phyloP scores from a whole-genome alignment of 2,113 vertebrate genomes.

The Leiothrix lutea region DNA sequence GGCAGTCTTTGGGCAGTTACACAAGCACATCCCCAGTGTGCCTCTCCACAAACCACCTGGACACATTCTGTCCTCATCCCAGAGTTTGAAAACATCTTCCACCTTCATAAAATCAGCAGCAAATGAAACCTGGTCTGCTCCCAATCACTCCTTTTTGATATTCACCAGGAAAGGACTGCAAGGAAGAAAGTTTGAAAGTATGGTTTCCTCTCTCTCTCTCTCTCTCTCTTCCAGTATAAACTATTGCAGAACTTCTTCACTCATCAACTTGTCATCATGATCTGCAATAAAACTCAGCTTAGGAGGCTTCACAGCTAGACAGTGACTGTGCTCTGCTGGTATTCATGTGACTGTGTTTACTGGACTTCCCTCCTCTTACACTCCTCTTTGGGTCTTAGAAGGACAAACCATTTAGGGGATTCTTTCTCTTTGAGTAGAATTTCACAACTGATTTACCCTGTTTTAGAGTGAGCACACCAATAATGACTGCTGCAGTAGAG shows the following conservation, averaged over 20 bases:
- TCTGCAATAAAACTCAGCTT: background rate
- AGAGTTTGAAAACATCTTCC: background rate
- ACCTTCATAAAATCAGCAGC: background rate
- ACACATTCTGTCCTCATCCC: background rate
- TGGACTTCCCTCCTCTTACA: background rate
- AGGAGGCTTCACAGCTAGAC: background rate
- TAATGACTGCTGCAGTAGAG: background rate
- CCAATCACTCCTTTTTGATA: background rate
- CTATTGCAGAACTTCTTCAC: background rate
- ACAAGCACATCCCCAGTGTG: background rate
- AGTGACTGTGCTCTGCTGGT: background rate
- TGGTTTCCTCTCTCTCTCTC: background rate
- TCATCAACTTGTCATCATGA: background rate
- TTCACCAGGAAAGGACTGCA: background rate
- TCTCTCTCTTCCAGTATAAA: background rate
- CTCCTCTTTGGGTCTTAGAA: background rate
- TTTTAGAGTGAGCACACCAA: background rate
- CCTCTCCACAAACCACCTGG: background rate
- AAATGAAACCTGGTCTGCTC: background rate
- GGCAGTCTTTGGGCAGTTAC: background rate
- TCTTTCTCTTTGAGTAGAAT: background rate
- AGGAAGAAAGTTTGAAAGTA: background rate
- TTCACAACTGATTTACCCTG: background rate
- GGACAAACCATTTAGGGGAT: background rate
- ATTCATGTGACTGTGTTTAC: background rate